These are phyloP conservation scores for Sphecodes monilicornis DNA, from an alignment of 2,888 invertebrate genomes.

Conservation along the genomic window DNA sequence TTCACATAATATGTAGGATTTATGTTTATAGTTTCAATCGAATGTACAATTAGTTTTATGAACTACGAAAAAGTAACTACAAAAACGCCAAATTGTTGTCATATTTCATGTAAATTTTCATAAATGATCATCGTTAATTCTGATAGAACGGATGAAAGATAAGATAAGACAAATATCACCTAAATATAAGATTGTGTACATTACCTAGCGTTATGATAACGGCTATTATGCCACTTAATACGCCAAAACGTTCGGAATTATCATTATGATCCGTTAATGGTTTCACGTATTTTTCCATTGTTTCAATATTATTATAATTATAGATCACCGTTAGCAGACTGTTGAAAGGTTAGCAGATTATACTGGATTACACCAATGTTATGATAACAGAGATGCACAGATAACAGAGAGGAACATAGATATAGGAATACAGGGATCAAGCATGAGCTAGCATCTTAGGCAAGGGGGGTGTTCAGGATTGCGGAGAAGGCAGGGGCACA, in stretches of 20 bases:
- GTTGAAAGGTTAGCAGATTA: neutral
- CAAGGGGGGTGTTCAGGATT: too few relatives aligned
- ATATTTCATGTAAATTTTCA: constrained; percentile 2
- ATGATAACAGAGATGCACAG: too few relatives aligned
- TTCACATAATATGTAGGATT: neutral
- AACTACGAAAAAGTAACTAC: neutral
- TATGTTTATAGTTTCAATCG: neutral
- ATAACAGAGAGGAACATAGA: too few relatives aligned
- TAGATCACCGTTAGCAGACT: neutral
- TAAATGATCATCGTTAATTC: constrained; percentile 12
- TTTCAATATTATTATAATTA: constrained; percentile 9
- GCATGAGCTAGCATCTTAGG: too few relatives aligned
- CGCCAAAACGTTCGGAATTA: constrained; percentile 75
- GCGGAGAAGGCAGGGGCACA: too few relatives aligned
- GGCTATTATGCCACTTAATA: constrained; percentile 78
- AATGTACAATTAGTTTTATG: neutral
- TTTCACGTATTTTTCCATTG: constrained; percentile 77
- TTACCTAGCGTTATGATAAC: constrained; percentile 83
- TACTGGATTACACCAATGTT: too few relatives aligned
- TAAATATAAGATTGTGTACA: constrained; percentile 49
- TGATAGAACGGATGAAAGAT: neutral
- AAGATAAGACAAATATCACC: constrained; percentile 43
- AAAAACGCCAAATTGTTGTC: neutral
- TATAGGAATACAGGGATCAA: too few relatives aligned
- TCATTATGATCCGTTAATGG: constrained; percentile 64